phyloP scores from a whole-genome alignment of 2,113 vertebrate species.

The Morphnarchus princeps region DNA sequence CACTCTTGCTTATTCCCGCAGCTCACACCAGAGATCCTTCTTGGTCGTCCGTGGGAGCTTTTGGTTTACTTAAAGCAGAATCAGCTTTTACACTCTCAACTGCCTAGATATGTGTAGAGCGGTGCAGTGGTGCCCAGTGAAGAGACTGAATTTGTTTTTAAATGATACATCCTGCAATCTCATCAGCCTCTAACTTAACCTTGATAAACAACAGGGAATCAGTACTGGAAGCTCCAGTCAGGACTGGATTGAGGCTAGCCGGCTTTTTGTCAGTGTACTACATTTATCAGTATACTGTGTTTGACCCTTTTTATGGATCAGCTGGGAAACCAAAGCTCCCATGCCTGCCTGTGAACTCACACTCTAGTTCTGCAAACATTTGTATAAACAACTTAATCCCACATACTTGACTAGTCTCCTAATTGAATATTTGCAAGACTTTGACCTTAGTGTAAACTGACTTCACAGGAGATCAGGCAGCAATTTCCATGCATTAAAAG shows the following conservation, averaged over 20 bases:
- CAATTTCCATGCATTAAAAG: not conserved
- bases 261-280: not conserved
- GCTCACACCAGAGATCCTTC: not conserved
- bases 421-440: conserved; percentile 47
- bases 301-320: conserved; percentile 38
- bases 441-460: conserved; percentile 4
- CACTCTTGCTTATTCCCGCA: not conserved
- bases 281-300: not conserved
- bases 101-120: not conserved
- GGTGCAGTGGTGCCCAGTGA: not conserved
- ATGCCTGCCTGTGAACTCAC: conserved; percentile 41
- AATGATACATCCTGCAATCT: not conserved
- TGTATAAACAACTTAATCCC: conserved; percentile 42
- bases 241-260: not conserved
- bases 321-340: conserved; percentile 25
- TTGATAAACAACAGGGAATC: not conserved
- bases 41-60: not conserved
- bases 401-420: conserved; percentile 47
- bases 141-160: not conserved
- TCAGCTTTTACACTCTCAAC: not conserved
- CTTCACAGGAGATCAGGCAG: not conserved
- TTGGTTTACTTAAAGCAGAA: not conserved
- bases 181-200: not conserved
- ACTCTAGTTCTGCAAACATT: conserved; percentile 38
- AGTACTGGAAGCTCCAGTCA: not conserved